Percentiles rank a stretch among this genome's conserved stretches.
These are phyloP conservation scores for Aviceda subcristata DNA, from an alignment of 2,113 vertebrate species.

Conservation along the genomic window DNA sequence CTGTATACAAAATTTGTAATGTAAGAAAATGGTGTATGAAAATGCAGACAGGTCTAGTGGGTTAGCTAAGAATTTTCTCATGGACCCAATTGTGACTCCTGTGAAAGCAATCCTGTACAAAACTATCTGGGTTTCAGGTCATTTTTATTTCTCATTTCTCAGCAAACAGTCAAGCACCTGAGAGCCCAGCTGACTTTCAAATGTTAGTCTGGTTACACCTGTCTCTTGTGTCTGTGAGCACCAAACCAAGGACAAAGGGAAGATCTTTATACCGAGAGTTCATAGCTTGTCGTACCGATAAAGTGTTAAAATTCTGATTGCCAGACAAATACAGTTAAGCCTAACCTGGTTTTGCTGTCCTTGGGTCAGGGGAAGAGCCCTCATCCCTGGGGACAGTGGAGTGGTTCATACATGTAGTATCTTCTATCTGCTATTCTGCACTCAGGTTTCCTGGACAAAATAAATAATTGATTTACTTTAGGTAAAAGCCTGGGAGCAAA, in stretches of 20 bases:
- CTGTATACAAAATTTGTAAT: neutral
- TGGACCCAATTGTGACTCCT: neutral
- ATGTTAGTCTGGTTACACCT: neutral
- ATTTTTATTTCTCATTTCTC: neutral
- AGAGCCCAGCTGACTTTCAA: neutral
- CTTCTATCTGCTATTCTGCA: neutral
- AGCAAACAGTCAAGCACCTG: neutral
- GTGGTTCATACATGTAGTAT: neutral
- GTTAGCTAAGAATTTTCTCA: neutral
- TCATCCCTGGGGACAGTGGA: neutral
- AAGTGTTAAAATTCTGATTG: neutral
- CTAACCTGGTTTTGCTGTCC: neutral
- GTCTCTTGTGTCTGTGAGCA: neutral
- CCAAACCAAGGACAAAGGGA: neutral
- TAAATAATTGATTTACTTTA: neutral
- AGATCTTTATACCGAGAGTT: neutral
- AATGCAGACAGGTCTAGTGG: neutral
- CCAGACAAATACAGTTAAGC: neutral
- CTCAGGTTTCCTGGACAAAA: neutral
- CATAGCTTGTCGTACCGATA: rapidly evolving
- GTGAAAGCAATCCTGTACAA: neutral
- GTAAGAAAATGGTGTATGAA: neutral
- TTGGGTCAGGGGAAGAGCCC: neutral
- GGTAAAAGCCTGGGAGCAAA: neutral
- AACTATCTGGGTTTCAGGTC: neutral